Evolutionary conservation across 2,888 invertebrate genomes (phyloP).

Genomic region (Creontiades dilutus): DNA sequence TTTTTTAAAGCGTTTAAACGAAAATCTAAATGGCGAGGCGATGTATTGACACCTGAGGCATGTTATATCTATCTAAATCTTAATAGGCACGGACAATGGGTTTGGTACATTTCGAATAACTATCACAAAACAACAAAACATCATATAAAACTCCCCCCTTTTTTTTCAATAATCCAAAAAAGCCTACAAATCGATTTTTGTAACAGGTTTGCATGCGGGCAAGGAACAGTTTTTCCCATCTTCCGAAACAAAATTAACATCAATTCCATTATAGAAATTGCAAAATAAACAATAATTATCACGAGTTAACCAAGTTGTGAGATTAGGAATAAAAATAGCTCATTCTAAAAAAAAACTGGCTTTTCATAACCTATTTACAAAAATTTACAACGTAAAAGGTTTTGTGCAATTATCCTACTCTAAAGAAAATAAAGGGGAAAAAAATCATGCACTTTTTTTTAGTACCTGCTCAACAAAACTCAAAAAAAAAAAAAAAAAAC

Average conservation of each 20-base stretch:
- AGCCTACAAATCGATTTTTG: not conserved
- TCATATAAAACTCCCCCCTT: no score
- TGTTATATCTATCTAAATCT: no score
- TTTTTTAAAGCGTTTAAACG: not conserved
- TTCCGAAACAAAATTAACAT: not conserved
- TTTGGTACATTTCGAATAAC: not conserved
- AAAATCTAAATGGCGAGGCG: conserved; percentile 10
- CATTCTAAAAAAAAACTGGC: not conserved
- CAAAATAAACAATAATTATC: not conserved
- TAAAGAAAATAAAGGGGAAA: not conserved
- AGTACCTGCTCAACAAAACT: not conserved
- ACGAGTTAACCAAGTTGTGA: not conserved
- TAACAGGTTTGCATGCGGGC: not conserved
- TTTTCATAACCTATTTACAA: conserved; percentile 34
- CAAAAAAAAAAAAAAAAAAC: not conserved
- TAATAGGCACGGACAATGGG: not conserved
- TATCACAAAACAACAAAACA: not conserved
- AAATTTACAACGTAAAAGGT: not conserved
- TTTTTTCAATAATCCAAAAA: no score
- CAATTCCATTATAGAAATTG: not conserved
- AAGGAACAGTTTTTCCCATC: not conserved
- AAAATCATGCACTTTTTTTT: conserved; percentile 26
- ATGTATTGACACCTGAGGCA: conserved; percentile 13
- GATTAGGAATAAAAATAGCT: not conserved
- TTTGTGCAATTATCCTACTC: conserved; percentile 27